Evolutionary conservation across 2,113 vertebrate genomes (phyloP).

Genomic region (Prolemur simus): DNA sequence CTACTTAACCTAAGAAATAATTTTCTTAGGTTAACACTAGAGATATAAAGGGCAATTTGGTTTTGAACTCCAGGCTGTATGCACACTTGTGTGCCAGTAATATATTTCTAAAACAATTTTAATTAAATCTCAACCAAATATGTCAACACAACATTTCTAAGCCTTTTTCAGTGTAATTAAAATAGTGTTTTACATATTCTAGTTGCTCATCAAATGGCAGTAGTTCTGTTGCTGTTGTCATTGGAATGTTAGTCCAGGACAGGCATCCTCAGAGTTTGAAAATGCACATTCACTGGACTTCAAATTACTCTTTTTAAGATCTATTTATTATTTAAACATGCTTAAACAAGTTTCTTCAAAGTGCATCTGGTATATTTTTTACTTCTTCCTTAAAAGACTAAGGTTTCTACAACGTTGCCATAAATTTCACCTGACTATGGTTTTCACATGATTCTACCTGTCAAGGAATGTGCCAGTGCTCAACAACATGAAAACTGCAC

Average conservation of each 20-base stretch:
- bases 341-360: background rate
- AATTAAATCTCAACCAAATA: background rate
- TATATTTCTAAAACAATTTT: background rate
- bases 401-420: background rate
- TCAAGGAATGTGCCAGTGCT: background rate
- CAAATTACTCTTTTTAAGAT: background rate
- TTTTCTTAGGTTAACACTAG: background rate
- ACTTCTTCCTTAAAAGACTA: background rate
- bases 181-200: background rate
- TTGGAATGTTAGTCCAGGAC: background rate
- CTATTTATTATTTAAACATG: background rate
- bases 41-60: background rate
- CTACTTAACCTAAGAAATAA: background rate
- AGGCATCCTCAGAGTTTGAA: background rate
- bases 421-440: background rate
- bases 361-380: background rate
- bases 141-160: background rate
- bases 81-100: background rate
- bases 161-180: background rate
- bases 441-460: background rate
- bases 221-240: background rate
- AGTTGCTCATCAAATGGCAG: background rate
- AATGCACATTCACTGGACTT: background rate
- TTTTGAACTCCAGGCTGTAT: background rate
- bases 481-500: background rate